A percentile compares a stretch with the other conserved stretches of the same genome.
Conservation (phyloP, 1,140 invertebrate species). For the Aradophagus sp. region DNA sequence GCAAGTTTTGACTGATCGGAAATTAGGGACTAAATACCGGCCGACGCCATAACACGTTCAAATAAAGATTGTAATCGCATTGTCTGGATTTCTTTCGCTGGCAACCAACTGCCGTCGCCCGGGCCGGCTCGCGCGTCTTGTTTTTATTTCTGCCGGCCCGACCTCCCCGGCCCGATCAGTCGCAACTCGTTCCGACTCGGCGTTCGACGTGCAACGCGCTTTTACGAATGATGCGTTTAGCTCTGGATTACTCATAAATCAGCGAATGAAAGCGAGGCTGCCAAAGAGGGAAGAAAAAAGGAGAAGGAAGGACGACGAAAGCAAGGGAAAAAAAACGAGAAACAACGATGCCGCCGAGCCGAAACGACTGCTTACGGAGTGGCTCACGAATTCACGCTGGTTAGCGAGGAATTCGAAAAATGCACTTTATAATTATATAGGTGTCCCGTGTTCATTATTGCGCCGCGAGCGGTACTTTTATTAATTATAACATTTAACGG, state of each 20-base stretch:
- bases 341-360: too few relatives aligned
- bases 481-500: too few relatives aligned
- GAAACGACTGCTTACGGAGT: too few relatives aligned
- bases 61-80: conserved; percentile 70
- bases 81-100: conserved; percentile 47
- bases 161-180: conserved; percentile 50
- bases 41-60: conserved; percentile 67
- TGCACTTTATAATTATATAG: too few relatives aligned
- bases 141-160: conserved; percentile 40
- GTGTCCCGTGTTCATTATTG: too few relatives aligned
- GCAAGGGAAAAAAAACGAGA: too few relatives aligned
- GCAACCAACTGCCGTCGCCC: conserved; percentile 40
- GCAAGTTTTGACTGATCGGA: conserved; percentile 72
- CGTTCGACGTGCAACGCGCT: conserved; percentile 42
- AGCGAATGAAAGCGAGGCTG: conserved; percentile 61
- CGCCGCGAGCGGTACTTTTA: too few relatives aligned
- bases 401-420: too few relatives aligned
- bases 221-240: conserved; percentile 63
- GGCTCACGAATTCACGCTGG: too few relatives aligned
- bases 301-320: too few relatives aligned
- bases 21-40: conserved; percentile 73
- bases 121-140: conserved; percentile 14
- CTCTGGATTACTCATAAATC: conserved; percentile 70
- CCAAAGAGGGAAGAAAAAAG: too few relatives aligned
- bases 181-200: conserved; percentile 41